A percentile compares a stretch with the other conserved stretches of the same genome.
Conservation (phyloP, 1,140 invertebrate species). For the Bombus vancouverensis region DNA sequence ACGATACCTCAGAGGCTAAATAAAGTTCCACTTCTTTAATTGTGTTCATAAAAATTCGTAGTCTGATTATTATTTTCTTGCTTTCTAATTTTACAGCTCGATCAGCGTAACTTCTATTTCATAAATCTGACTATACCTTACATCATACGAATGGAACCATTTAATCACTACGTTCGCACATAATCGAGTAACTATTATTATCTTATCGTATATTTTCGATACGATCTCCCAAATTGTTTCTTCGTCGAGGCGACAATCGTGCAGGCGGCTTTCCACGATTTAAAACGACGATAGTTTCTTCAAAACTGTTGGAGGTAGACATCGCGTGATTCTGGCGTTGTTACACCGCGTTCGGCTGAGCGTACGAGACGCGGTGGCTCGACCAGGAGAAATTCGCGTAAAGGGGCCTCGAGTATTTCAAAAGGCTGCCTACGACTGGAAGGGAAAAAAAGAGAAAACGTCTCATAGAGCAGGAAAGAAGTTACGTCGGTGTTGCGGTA, state of each 20-base stretch:
- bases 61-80: neutral
- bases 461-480: neutral
- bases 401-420: constrained; percentile 49
- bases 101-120: no score
- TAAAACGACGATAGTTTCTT: neutral
- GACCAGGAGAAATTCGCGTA: constrained; percentile 41
- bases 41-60: neutral
- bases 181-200: no score
- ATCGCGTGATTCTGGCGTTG: neutral
- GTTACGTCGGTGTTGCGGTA: constrained; percentile 32
- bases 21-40: neutral
- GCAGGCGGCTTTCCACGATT: no score
- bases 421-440: constrained; percentile 29
- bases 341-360: constrained; percentile 21
- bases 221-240: neutral
- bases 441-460: neutral
- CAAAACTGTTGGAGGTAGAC: neutral
- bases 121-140: no score
- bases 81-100: neutral
- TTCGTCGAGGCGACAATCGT: neutral
- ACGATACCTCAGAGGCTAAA: no score
- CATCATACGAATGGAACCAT: neutral
- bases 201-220: no score
- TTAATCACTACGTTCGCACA: neutral
- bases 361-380: constrained; percentile 7